Evolutionary conservation across 2,888 invertebrate species (phyloP).

Genomic region (Heliconius erato): DNA sequence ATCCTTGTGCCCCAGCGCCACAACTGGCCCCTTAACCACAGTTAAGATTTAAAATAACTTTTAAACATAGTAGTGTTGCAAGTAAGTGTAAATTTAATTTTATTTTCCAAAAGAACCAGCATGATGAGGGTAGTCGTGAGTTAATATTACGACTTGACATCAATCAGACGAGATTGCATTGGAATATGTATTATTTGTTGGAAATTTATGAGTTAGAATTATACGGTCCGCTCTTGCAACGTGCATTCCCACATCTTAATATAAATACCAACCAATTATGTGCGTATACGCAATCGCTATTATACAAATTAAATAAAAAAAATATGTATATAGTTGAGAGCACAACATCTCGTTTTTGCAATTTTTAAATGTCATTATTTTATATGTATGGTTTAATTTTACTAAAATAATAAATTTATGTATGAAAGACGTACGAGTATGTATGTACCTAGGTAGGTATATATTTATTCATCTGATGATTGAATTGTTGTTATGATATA

Average conservation of each 20-base stretch:
- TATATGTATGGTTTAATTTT: background rate
- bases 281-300: constrained; percentile 46
- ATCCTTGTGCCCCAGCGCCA: no score
- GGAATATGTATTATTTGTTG: constrained; percentile 70
- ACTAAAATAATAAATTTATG: background rate
- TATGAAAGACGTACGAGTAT: background rate
- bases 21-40: background rate
- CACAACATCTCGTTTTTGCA: background rate
- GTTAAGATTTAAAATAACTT: background rate
- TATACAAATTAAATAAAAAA: constrained; percentile 44
- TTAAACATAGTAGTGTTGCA: constrained; percentile 12
- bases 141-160: constrained; percentile 58
- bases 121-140: constrained; percentile 34
- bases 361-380: background rate
- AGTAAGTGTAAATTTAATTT: constrained; percentile 12
- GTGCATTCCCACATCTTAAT: constrained; percentile 54
- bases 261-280: constrained; percentile 54
- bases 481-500: no score
- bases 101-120: constrained; percentile 34
- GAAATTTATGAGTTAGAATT: constrained; percentile 74
- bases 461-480: no score
- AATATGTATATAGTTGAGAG: constrained; percentile 1
- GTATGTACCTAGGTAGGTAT: no score
- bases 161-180: constrained; percentile 64
- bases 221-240: constrained; percentile 58